Evolutionary conservation across 2,888 invertebrate species (phyloP).

Genomic region (Dendrolimus pini): DNA sequence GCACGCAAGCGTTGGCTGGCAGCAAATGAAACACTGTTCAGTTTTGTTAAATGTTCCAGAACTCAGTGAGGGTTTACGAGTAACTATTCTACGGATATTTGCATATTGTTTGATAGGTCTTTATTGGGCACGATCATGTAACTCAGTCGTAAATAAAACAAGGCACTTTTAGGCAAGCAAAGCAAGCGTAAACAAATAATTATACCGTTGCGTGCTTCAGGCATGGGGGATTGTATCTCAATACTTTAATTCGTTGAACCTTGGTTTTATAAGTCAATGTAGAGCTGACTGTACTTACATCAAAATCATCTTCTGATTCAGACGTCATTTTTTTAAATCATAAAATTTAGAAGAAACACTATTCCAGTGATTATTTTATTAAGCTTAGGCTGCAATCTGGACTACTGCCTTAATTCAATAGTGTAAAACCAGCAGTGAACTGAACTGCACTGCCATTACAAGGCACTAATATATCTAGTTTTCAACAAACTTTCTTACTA

Average conservation of each 20-base stretch:
- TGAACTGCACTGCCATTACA: slow-evolving; percentile 34
- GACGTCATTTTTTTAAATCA: slow-evolving; percentile 15
- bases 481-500: slow-evolving; percentile 1
- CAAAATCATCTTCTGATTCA: slow-evolving; percentile 27
- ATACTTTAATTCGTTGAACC: slow-evolving; percentile 31
- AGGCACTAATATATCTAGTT: slow-evolving; percentile 10
- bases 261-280: slow-evolving; percentile 24
- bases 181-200: slow-evolving; percentile 67
- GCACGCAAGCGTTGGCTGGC: slow-evolving; percentile 46
- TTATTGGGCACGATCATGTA: slow-evolving; percentile 68
- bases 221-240: slow-evolving; percentile 34
- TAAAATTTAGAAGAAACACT: slow-evolving; percentile 3
- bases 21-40: slow-evolving; percentile 55
- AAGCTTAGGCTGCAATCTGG: not conserved
- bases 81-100: slow-evolving; percentile 56
- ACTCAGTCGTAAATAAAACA: slow-evolving; percentile 60
- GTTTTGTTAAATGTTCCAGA: slow-evolving; percentile 40
- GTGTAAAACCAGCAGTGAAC: slow-evolving; percentile 25
- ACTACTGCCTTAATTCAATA: slow-evolving; percentile 6
- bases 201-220: slow-evolving; percentile 55
- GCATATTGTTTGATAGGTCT: slow-evolving; percentile 61
- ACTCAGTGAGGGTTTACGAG: slow-evolving; percentile 47
- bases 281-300: slow-evolving; percentile 41
- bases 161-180: slow-evolving; percentile 51
- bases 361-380: not conserved